Conservation (phyloP, 2,113 vertebrate genomes). For the Thunnus maccoyii region DNA sequence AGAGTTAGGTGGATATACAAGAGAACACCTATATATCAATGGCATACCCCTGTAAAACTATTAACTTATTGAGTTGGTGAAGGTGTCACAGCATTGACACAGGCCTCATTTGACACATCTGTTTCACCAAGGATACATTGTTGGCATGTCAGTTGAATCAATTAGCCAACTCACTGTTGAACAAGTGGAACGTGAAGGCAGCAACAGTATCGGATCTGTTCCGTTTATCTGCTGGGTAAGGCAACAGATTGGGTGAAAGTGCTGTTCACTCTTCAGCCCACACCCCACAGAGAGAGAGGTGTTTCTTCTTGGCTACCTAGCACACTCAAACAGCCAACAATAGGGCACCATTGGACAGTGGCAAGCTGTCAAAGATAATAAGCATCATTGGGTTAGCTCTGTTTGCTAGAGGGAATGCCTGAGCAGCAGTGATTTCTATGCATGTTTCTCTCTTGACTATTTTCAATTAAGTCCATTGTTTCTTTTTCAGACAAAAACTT, state of each 20-base stretch:
- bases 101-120: constrained; percentile 21
- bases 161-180: constrained; percentile 15
- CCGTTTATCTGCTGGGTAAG: constrained; percentile 31
- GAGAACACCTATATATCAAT: constrained; percentile 14
- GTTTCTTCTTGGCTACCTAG: constrained; percentile 47
- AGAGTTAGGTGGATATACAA: constrained; percentile 30
- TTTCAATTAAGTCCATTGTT: not conserved
- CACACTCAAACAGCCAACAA: constrained; percentile 37
- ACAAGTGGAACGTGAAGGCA: constrained; percentile 8
- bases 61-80: constrained; percentile 25
- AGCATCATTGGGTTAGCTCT: constrained; percentile 34
- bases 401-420: constrained; percentile 40
- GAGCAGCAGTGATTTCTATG: constrained; percentile 27
- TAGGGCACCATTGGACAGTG: constrained; percentile 48
- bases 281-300: constrained; percentile 14
- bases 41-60: constrained; percentile 29
- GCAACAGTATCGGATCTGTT: constrained; percentile 14
- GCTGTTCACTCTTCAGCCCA: constrained; percentile 1
- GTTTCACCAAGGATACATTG: constrained; percentile 17
- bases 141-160: constrained; percentile 48
- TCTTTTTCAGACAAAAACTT: not conserved
- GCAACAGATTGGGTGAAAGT: constrained; percentile 5
- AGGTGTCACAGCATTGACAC: constrained; percentile 37
- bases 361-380: constrained; percentile 68
- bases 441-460: constrained; percentile 9